Evolutionary conservation across 2,797 vertebrate species (phyloP), one percentile per base, ranked within the genome.

Genomic region (Spea hammondii): DNA sequence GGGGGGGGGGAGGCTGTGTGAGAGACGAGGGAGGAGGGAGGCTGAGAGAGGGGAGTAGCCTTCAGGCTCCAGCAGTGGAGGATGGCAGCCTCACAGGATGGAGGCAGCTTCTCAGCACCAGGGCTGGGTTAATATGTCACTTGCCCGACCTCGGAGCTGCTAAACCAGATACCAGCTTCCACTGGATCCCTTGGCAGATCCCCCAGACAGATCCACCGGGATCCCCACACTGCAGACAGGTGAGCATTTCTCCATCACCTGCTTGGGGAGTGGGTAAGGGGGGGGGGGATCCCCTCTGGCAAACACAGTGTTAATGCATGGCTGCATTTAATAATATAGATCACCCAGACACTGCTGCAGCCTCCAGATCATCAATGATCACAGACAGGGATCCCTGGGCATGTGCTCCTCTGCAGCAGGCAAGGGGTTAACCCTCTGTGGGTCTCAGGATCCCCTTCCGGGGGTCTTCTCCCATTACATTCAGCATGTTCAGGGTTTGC

Each of bases 71-170:
- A 50, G 51, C 32, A 44, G 11, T 51, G 9, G 14, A 69, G 78
- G 70, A 79, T 79, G 78, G 78, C 71, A 74, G 64, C 71, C 67
- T 9, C 59, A 53, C 57, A 57, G 51, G 68, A 71, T 71, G 60
- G n/a, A 65, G 70, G n/a, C 77, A 17, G 17, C 64, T 50, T 73
- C 70, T 8, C 59, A 14, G 17, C 17, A 17, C 17, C 17, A 17
- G 17, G 17, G 8, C 65, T 53, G 68, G 68, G 59, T 54, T 60
- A 14, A n/a, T 44, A 55, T 72, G 57, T 65, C 32, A 66, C 11
- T 13, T n/a, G 70, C 47, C 77, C 77, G 66, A 62, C 66, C 59
- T 72, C 57, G 55, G 67, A 51, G 54, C 50, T 53, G 45, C n/a
- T 69, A 72, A 13, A 11, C 74, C 45, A 32, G 17, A 17, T 51